Evolutionary conservation across 2,797 vertebrate genomes (phyloP).

Genomic region (Sebastes hopkinsi): DNA sequence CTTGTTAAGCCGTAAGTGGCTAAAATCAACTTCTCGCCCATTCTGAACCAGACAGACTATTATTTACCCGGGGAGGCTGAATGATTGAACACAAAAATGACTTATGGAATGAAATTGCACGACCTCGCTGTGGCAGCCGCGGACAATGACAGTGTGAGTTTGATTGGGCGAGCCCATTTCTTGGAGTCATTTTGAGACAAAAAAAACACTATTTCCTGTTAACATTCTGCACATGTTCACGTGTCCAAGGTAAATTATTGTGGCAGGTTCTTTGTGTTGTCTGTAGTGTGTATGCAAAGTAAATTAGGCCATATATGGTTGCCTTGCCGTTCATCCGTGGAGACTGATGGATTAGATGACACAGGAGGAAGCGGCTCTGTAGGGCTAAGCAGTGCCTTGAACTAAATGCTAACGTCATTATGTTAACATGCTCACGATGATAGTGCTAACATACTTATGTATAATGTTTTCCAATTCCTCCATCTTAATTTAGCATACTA

Average conservation of each 20-base stretch:
- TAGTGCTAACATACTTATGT: not conserved
- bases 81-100: not conserved
- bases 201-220: not conserved
- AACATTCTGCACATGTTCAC: not conserved
- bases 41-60: not conserved
- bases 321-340: not conserved
- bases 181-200: not conserved
- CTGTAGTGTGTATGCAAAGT: not conserved
- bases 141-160: not conserved
- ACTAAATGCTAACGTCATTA: not conserved
- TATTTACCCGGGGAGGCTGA: not conserved
- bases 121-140: not conserved
- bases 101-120: not conserved
- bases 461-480: not conserved
- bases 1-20: not conserved
- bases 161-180: not conserved
- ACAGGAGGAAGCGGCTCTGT: not conserved
- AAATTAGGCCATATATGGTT: not conserved
- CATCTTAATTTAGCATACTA: not conserved
- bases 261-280: not conserved
- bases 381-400: not conserved
- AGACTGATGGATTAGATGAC: not conserved
- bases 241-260: not conserved
- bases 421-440: not conserved
- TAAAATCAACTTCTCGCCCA: not conserved